Evolutionary conservation across 2,113 vertebrate genomes (phyloP), one percentile per base, ranked within the genome.

Genomic region (Chaenogobius annularis): DNA sequence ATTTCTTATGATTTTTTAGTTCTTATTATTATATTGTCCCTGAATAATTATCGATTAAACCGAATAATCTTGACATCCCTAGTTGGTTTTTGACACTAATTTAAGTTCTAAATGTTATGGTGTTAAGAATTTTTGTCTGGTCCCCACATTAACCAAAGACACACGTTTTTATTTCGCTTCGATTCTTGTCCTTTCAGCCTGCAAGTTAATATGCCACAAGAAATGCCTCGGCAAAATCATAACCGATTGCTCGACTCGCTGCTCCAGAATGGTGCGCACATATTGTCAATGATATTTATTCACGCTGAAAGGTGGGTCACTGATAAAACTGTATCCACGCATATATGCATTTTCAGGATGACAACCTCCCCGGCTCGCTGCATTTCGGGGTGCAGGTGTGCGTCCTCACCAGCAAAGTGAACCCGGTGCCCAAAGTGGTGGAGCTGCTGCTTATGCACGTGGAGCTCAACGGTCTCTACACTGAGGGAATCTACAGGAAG

Each of bases 401-500:
- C 9, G 76, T 89, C 69, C 92, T 99, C 88, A 95, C 93, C 72
- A 94, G 78, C 10, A 93, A 95, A 75, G 83, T 83, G 59, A 92
- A 87, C 62, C 94, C 94, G 0, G 95, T 98, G 7, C 98, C 98
- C 0, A 17, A 95, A 2, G 94, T 99, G 78, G 80, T 99, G 89
- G 96, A 97, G 88, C 92, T 94, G 81, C 52, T 99, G 86, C 85
- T 99, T 50, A 94, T 96, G 73, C 93, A 98, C 0, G 93, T 99
- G 71, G 98, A 99, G 92, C 91, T 99, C 88, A 95, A 97, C 0
- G 97, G 98, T 23, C 94, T 99, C 19, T 98, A 98, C 92, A 96
- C 95, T 0, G 98, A 99, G 81, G 98, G 98, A 14, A 96, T 99
- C 77, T 99, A 99, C 87, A 95, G 97, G 80, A 99, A 99, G 75